Evolutionary conservation across 64 coral and sea anemone species (phyloP).

Genomic region (Pocillopora damicornis): DNA sequence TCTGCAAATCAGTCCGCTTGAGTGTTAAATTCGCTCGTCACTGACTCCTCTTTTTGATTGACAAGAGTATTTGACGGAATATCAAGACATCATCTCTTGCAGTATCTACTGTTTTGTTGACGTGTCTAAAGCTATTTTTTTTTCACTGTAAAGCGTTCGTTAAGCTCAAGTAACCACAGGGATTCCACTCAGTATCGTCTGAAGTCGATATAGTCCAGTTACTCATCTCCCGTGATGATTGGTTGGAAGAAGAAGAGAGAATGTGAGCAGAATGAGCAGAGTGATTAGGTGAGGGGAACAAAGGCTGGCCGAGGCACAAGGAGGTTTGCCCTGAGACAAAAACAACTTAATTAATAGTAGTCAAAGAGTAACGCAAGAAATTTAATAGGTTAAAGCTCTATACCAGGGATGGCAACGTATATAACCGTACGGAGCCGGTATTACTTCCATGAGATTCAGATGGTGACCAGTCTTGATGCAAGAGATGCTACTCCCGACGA

Average conservation of each 20-base stretch:
- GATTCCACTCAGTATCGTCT: background rate
- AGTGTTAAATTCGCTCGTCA: background rate
- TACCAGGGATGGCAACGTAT: too few species aligned
- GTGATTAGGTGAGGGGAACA: background rate
- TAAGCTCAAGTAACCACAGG: background rate
- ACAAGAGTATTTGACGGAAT: background rate
- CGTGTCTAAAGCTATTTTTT: background rate
- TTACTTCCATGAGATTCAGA: too few species aligned
- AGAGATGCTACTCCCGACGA: too few species aligned
- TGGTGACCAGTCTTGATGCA: too few species aligned
- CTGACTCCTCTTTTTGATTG: background rate
- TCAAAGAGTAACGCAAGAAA: too few species aligned
- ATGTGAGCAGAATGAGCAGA: background rate
- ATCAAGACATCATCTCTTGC: too few species aligned
- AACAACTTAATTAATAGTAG: background rate
- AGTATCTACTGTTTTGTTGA: background rate
- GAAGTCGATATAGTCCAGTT: background rate
- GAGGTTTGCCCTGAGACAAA: conserved; percentile 28
- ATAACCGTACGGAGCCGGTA: too few species aligned
- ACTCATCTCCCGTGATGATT: conserved; percentile 3
- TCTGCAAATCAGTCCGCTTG: background rate
- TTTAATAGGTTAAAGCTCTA: too few species aligned
- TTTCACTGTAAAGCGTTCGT: too few species aligned
- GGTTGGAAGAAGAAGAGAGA: background rate
- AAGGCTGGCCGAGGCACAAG: conserved; percentile 28